Evolutionary conservation across 2,888 invertebrate species (phyloP).

Genomic region (Hymenopus coronatus): DNA sequence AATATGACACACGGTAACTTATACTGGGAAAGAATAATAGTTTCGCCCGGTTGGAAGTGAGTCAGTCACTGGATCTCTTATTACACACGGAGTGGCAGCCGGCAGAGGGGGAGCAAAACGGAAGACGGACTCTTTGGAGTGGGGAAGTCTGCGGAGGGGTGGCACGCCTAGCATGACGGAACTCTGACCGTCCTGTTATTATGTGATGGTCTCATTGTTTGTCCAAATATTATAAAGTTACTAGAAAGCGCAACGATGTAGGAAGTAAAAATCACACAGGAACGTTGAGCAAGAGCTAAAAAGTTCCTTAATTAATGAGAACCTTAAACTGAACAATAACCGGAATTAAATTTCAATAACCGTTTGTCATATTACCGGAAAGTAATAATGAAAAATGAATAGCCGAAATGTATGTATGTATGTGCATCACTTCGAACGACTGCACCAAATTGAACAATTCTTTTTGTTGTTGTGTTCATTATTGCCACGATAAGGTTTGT

Average conservation of each 20-base stretch:
- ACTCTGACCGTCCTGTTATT: neutral
- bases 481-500: too few relatives aligned
- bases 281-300: neutral
- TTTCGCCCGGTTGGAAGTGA: neutral
- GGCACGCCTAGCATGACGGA: neutral
- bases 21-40: neutral
- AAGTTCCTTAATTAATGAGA: too few relatives aligned
- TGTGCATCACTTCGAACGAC: too few relatives aligned
- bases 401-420: too few relatives aligned
- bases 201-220: neutral
- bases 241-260: neutral
- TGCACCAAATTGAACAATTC: too few relatives aligned
- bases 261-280: neutral
- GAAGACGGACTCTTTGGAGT: neutral
- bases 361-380: too few relatives aligned
- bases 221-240: neutral
- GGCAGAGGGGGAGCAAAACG: neutral
- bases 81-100: neutral
- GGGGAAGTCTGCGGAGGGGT: neutral
- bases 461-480: too few relatives aligned
- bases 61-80: neutral
- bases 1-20: neutral
- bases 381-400: too few relatives aligned
- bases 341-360: too few relatives aligned
- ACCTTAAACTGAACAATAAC: too few relatives aligned